A percentile compares a stretch with the other conserved stretches of the same genome.
Evolutionary conservation across 2,113 vertebrate genomes (phyloP).

Genomic region (Sapajus apella): DNA sequence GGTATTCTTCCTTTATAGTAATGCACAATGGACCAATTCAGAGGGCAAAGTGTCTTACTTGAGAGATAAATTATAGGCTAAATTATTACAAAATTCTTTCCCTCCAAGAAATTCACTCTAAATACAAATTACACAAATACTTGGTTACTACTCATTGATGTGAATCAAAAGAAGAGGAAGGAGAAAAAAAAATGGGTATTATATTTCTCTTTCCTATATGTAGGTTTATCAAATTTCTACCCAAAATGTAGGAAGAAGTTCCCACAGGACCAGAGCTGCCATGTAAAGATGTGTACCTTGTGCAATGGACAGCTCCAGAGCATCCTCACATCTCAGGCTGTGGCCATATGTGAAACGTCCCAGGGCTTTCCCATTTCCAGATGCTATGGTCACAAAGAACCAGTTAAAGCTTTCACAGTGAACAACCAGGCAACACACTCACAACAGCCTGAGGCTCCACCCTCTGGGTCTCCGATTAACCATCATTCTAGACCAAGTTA

Average conservation of each 20-base stretch:
- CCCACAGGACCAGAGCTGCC: background rate
- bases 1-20: too few relatives aligned
- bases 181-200: background rate
- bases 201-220: conserved; percentile 30
- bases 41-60: background rate
- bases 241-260: background rate
- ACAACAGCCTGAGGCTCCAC: background rate
- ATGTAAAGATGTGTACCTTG: background rate
- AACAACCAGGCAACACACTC: background rate
- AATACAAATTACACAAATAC: background rate
- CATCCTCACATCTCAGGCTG: background rate
- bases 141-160: background rate
- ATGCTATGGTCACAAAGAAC: background rate
- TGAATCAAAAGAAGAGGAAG: conserved; percentile 14
- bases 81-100: background rate
- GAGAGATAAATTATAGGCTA: background rate
- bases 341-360: background rate
- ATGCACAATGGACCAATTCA: too few relatives aligned
- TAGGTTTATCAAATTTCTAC: conserved; percentile 23
- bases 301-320: background rate
- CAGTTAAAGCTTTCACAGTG: background rate
- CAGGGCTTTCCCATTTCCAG: background rate
- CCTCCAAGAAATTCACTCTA: background rate
- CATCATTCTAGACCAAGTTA: background rate
- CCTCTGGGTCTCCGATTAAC: background rate